These are phyloP conservation scores for Actinia equina DNA, from an alignment of 64 coral and sea anemone species.

Conservation along the genomic window DNA sequence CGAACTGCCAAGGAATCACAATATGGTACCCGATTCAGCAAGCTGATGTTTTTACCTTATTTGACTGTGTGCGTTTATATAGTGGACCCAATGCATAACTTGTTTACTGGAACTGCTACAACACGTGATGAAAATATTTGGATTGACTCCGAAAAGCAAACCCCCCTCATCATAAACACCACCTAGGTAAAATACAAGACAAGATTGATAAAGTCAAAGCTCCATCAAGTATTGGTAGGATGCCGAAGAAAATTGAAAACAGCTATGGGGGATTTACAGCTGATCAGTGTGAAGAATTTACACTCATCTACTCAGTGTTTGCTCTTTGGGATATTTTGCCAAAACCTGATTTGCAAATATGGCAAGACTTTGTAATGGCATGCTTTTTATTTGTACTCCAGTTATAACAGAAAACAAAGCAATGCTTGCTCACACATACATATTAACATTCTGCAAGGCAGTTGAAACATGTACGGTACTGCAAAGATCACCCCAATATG, in stretches of 20 bases:
- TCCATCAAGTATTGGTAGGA: conserved; percentile 49
- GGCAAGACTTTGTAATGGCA: conserved; percentile 51
- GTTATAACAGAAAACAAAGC: conserved; percentile 51
- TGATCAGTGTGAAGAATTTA: conserved; percentile 58
- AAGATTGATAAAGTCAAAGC: conserved; percentile 30
- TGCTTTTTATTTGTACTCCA: conserved; percentile 37
- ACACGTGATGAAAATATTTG: conserved; percentile 56
- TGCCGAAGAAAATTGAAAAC: conserved; percentile 50
- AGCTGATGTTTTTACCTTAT: conserved; percentile 23
- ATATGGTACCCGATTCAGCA: conserved; percentile 50
- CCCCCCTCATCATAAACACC: conserved; percentile 27
- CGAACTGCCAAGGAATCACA: not conserved
- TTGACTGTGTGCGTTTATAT: conserved; percentile 52
- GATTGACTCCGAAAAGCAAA: conserved; percentile 29
- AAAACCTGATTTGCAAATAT: conserved; percentile 8
- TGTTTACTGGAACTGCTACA: conserved; percentile 43
- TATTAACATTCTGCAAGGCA: conserved; percentile 47
- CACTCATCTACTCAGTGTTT: conserved; percentile 46
- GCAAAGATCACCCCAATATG: conserved; percentile 74
- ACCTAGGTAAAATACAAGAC: conserved; percentile 23
- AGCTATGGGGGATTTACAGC: conserved; percentile 62
- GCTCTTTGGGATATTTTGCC: conserved; percentile 26
- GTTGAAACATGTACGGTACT: conserved; percentile 63
- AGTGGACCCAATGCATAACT: conserved; percentile 50
- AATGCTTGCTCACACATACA: conserved; percentile 25